These are phyloP conservation scores for Parazoanthus atlanticus DNA, from an alignment of 92 coral and sea anemone genomes.

Conservation along the genomic window DNA sequence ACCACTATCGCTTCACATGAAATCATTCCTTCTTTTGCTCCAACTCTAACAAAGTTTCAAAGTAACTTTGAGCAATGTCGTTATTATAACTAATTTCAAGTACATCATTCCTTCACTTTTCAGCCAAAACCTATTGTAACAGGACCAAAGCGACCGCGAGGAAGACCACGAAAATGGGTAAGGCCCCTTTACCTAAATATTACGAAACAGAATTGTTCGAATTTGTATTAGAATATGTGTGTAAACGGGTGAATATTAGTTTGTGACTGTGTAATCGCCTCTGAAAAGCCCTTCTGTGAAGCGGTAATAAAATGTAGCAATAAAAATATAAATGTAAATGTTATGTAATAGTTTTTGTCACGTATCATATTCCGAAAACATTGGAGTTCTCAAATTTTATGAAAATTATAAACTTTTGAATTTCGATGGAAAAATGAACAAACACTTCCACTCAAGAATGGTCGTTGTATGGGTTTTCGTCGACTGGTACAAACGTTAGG, in stretches of 20 bases:
- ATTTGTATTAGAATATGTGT: too few relatives aligned
- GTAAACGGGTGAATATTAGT: neutral
- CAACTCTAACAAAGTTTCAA: too few relatives aligned
- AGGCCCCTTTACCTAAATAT: neutral
- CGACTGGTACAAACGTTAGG: neutral
- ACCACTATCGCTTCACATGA: neutral
- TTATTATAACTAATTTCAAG: neutral
- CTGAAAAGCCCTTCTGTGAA: too few relatives aligned
- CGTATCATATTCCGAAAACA: too few relatives aligned
- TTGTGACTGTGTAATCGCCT: neutral
- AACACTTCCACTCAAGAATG: too few relatives aligned
- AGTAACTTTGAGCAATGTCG: neutral
- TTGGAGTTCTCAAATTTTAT: too few relatives aligned
- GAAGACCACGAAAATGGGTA: constrained; percentile 97
- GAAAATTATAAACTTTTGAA: too few relatives aligned
- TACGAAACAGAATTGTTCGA: too few relatives aligned
- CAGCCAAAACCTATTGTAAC: constrained; percentile 89
- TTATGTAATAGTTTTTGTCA: too few relatives aligned
- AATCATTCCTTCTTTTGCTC: neutral
- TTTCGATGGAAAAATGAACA: too few relatives aligned
- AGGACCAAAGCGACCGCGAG: constrained; percentile 91
- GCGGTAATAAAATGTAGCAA: too few relatives aligned
- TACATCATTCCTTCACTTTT: constrained; percentile 1
- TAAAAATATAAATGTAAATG: too few relatives aligned
- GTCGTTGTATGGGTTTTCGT: neutral